A percentile compares a stretch with the other conserved stretches of the same genome.
Evolutionary conservation across 1,140 invertebrate species (phyloP).

Genomic region (Neodiprion lecontei): DNA sequence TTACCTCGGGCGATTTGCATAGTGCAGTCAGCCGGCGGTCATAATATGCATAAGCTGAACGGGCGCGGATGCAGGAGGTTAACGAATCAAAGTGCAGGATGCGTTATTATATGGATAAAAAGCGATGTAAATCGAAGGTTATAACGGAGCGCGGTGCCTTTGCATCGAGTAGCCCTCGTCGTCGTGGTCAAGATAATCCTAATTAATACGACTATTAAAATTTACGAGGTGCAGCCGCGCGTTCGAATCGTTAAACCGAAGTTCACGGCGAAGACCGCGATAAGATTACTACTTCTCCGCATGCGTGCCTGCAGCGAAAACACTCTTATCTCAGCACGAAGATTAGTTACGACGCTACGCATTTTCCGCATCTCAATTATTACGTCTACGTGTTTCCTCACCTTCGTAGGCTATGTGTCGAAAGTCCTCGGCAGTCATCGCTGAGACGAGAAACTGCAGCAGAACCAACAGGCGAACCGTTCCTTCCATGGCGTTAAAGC

Average conservation of each 20-base stretch:
- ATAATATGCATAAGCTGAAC: too few relatives aligned
- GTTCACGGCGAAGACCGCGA: too few relatives aligned
- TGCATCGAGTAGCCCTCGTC: neutral
- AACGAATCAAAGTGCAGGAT: too few relatives aligned
- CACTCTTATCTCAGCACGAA: neutral
- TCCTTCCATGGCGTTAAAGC: neutral
- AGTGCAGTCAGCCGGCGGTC: too few relatives aligned
- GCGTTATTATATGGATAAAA: too few relatives aligned
- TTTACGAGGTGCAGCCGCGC: neutral
- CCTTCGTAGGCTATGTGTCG: conserved; percentile 53
- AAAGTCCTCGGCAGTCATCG: conserved; percentile 43
- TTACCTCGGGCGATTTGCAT: too few relatives aligned
- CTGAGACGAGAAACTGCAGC: conserved; percentile 25
- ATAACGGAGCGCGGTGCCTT: neutral
- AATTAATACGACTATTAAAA: conserved; percentile 6
- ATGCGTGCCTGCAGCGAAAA: neutral
- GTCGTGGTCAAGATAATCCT: neutral
- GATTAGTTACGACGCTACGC: too few relatives aligned
- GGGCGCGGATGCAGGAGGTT: too few relatives aligned
- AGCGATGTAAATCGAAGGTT: too few relatives aligned
- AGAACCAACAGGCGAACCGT: neutral
- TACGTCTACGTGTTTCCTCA: conserved; percentile 27
- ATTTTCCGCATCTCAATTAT: too few relatives aligned
- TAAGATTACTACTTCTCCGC: too few relatives aligned
- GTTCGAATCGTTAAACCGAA: too few relatives aligned